Conservation (phyloP, 2,888 invertebrate species). For the Cyclophora albipunctata region DNA sequence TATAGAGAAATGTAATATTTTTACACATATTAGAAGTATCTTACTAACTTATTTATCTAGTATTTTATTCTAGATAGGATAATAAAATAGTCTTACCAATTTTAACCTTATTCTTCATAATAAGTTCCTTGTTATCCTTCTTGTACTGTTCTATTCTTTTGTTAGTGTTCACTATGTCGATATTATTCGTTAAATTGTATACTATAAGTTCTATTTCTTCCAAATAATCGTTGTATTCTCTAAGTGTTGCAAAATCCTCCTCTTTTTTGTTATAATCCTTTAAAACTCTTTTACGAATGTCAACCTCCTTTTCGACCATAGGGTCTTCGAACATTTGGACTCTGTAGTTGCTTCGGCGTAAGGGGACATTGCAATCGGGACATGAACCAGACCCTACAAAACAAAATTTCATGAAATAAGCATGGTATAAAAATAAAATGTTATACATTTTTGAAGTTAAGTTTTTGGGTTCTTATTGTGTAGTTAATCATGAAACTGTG, state of each 20-base stretch:
- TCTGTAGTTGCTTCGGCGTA: conserved; percentile 92
- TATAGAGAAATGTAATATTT: too few species aligned
- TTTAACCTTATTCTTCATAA: conserved; percentile 86
- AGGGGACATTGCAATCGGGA: conserved; percentile 92
- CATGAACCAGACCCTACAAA: conserved; percentile 92
- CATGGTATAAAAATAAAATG: too few species aligned
- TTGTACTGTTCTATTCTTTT: conserved; percentile 93
- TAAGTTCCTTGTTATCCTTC: conserved; percentile 90
- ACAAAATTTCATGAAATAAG: conserved; percentile 38
- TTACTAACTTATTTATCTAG: too few species aligned
- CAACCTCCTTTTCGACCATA: conserved; percentile 97
- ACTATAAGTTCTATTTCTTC: conserved; percentile 96
- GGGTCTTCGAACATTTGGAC: conserved; percentile 98
- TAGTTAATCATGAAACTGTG: too few species aligned
- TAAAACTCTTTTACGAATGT: conserved; percentile 91
- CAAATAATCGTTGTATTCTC: conserved; percentile 96
- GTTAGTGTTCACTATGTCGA: conserved; percentile 91
- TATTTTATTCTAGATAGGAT: too few species aligned
- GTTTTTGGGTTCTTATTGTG: too few species aligned
- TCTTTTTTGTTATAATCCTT: conserved; percentile 96
- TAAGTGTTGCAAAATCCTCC: conserved; percentile 89
- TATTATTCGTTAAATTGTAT: conserved; percentile 91
- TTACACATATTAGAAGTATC: too few species aligned
- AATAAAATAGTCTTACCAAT: conserved; percentile 55
- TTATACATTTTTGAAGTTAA: too few species aligned